Conservation (phyloP, 1,140 invertebrate genomes). For the Megathymus violae region DNA sequence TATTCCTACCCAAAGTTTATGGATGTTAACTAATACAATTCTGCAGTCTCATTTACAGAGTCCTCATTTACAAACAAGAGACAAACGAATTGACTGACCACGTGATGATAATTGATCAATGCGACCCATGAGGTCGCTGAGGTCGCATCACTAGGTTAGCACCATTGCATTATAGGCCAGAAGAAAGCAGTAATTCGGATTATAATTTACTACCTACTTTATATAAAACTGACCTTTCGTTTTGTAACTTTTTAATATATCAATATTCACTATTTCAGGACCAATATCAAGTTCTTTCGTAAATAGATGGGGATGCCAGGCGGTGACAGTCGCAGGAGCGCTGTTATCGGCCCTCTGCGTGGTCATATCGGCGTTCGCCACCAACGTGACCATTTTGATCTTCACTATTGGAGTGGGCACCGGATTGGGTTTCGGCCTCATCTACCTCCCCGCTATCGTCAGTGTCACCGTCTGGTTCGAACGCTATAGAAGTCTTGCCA, state of each 20-base stretch:
- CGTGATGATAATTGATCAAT: too few relatives aligned
- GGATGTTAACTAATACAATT: too few relatives aligned
- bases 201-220: too few relatives aligned
- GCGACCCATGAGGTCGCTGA: too few relatives aligned
- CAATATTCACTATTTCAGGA: slow-evolving; percentile 84
- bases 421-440: slow-evolving; percentile 96
- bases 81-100: too few relatives aligned
- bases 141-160: too few relatives aligned
- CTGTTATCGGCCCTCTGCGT: slow-evolving; percentile 91
- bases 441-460: slow-evolving; percentile 97
- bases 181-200: too few relatives aligned
- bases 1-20: too few relatives aligned
- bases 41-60: too few relatives aligned
- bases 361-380: slow-evolving; percentile 89
- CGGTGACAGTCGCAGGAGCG: slow-evolving; percentile 94
- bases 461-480: slow-evolving; percentile 98
- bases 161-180: too few relatives aligned
- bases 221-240: too few relatives aligned
- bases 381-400: slow-evolving; percentile 91
- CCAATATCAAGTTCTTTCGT: slow-evolving; percentile 96
- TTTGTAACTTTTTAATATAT: not conserved
- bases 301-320: slow-evolving; percentile 95
- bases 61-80: too few relatives aligned
- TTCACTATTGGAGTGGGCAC: slow-evolving; percentile 95
- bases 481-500: slow-evolving; percentile 94